Evolutionary conservation across 2,797 vertebrate genomes (phyloP).

Genomic region (Scyliorhinus canicula): DNA sequence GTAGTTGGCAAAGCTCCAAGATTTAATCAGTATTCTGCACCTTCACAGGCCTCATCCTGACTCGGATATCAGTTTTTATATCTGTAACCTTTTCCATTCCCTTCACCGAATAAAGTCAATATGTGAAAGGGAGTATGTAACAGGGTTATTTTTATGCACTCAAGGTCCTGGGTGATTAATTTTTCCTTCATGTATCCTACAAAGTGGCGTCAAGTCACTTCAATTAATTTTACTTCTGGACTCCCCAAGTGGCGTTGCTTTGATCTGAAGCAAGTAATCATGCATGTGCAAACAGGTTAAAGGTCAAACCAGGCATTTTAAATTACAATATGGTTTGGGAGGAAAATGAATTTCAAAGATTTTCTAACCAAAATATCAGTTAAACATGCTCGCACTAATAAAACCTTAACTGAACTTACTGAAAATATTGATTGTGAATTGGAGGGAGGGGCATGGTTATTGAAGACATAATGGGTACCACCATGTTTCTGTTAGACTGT

Average conservation of each 20-base stretch:
- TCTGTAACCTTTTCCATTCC: conserved; percentile 40
- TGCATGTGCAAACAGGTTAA: conserved; percentile 52
- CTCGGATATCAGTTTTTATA: conserved; percentile 40
- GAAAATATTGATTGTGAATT: not conserved
- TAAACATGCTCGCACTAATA: not conserved
- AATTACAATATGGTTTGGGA: conserved; percentile 18
- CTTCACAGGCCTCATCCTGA: conserved; percentile 49
- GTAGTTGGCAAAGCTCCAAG: conserved; percentile 49
- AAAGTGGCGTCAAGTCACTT: conserved; percentile 44
- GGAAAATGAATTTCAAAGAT: not conserved
- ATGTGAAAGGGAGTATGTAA: not conserved
- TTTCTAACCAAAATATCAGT: conserved; percentile 10
- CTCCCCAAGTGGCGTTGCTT: conserved; percentile 45
- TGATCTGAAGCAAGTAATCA: conserved; percentile 52
- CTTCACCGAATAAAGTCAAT: conserved; percentile 34
- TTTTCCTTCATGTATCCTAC: conserved; percentile 49
- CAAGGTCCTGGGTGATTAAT: conserved; percentile 41
- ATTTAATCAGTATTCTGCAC: conserved; percentile 54
- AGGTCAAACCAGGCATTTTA: not conserved
- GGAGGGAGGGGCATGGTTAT: not conserved
- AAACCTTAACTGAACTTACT: not conserved
- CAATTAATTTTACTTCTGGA: conserved; percentile 48
- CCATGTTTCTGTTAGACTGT: not conserved
- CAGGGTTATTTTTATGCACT: conserved; percentile 39
- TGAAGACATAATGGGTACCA: not conserved